A percentile compares a stretch with the other conserved stretches of the same genome.
Conservation (phyloP, 53 echinoderm and acorn worm genomes). For the Crossaster papposus region DNA sequence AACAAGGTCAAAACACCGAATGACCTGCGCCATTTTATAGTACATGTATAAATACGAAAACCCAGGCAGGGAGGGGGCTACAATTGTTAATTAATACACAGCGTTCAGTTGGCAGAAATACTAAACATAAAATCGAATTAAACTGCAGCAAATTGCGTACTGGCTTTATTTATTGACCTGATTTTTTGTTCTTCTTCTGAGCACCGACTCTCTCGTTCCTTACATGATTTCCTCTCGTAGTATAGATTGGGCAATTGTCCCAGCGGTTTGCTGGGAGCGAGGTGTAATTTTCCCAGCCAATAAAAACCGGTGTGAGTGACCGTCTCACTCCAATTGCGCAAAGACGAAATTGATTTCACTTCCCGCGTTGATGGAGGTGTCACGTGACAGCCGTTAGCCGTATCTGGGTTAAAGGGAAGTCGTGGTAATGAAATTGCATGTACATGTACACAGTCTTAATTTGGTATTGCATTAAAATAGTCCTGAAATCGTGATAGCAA, state of each 20-base stretch:
- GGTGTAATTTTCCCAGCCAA: slow-evolving; percentile 11
- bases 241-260: not conserved
- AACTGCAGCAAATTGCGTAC: no score
- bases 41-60: no score
- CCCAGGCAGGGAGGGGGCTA: no score
- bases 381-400: slow-evolving; percentile 26
- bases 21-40: no score
- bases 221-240: not conserved
- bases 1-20: no score
- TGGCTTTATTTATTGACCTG: no score
- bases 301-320: slow-evolving; percentile 48
- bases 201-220: not conserved
- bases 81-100: no score
- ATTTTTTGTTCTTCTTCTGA: not conserved
- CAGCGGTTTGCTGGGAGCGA: not conserved
- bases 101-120: no score
- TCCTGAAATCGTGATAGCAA: no score
- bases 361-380: slow-evolving; percentile 17
- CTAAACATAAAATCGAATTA: no score
- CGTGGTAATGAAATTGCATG: not conserved
- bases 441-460: not conserved
- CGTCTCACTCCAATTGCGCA: slow-evolving; percentile 36
- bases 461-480: no score
- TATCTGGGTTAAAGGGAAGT: not conserved
- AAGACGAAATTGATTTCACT: slow-evolving; percentile 44